Percentiles rank a stretch among this genome's conserved stretches.
These are phyloP conservation scores for Phrynosoma platyrhinos DNA, from an alignment of 2,113 vertebrate species.

Conservation along the genomic window DNA sequence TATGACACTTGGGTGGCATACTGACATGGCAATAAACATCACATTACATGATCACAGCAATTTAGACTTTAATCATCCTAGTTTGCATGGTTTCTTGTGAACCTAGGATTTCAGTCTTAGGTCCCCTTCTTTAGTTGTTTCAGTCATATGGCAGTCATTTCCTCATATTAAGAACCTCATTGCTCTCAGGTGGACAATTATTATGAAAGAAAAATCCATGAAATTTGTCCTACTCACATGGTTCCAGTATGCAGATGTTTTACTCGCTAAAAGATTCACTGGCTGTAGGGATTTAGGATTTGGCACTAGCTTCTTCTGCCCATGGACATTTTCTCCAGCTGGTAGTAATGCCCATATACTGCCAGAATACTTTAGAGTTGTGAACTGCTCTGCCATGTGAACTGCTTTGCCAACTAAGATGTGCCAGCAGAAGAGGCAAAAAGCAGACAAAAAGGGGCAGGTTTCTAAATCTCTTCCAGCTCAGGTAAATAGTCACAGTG, in stretches of 20 bases:
- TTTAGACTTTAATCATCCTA: neutral
- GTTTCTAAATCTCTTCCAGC: no score
- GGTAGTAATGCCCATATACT: no score
- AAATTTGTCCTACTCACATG: neutral
- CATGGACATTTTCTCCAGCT: no score
- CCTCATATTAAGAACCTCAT: neutral
- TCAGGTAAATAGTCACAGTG: no score
- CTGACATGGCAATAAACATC: slow-evolving; percentile 13
- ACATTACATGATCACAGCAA: neutral
- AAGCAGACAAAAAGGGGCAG: no score
- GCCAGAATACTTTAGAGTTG: no score
- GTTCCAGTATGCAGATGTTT: neutral
- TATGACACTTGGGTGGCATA: slow-evolving; percentile 16
- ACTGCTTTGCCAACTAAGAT: no score
- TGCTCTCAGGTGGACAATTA: neutral
- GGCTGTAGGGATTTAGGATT: no score
- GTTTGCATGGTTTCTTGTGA: neutral
- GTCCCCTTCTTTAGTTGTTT: neutral
- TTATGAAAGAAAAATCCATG: neutral
- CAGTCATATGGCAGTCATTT: neutral
- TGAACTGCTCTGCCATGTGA: no score
- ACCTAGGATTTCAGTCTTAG: neutral
- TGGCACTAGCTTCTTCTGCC: no score
- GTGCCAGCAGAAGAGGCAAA: no score
- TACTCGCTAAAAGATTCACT: no score